These are phyloP conservation scores for Luscinia megarhynchos DNA, from an alignment of 2,797 vertebrate genomes.

Conservation along the genomic window DNA sequence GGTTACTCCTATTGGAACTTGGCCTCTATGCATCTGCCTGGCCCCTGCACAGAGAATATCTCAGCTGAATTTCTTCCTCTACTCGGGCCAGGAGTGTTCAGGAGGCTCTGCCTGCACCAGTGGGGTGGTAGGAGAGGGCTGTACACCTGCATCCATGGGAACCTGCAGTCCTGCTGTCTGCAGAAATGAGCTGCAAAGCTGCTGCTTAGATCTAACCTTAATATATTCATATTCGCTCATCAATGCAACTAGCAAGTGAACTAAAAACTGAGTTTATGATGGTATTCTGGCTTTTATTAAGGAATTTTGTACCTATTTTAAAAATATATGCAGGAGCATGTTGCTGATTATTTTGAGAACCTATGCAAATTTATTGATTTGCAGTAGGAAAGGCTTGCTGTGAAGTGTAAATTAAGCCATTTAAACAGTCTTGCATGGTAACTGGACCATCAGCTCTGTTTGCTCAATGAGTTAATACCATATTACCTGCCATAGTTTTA, in stretches of 20 bases:
- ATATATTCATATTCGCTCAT: not conserved
- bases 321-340: conserved; percentile 50
- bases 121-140: not conserved
- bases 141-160: not conserved
- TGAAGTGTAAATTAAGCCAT: conserved; percentile 61
- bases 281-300: conserved; percentile 45
- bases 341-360: conserved; percentile 59
- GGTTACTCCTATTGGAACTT: not conserved
- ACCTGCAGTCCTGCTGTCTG: not conserved
- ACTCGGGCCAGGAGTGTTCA: not conserved
- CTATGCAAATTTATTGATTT: conserved; percentile 65
- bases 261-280: not conserved
- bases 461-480: conserved; percentile 24
- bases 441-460: conserved; percentile 10
- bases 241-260: not conserved
- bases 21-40: fast-evolving
- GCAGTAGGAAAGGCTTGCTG: conserved; percentile 40
- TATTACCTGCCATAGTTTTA: not conserved
- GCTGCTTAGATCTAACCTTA: not conserved
- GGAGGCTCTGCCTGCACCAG: not conserved
- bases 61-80: not conserved
- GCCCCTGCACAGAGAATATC: not conserved
- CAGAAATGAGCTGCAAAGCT: not conserved
- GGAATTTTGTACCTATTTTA: conserved; percentile 46
- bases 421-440: conserved; percentile 39